Percentiles rank a stretch among this genome's conserved stretches.
Evolutionary conservation across 2,888 invertebrate genomes (phyloP).

Genomic region (Drosophila tripunctata): DNA sequence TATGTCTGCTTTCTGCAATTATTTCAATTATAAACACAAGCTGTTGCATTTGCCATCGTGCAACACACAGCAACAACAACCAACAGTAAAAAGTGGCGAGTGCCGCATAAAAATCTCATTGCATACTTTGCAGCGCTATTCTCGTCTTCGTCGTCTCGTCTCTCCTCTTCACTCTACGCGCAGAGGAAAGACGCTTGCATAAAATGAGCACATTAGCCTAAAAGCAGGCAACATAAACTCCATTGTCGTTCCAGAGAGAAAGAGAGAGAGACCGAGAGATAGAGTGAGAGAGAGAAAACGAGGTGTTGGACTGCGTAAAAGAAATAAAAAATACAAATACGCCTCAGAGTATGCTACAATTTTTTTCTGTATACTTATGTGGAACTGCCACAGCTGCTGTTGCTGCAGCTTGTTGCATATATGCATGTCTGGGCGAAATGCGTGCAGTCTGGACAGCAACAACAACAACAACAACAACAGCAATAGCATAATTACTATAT

Average conservation of each 20-base stretch:
- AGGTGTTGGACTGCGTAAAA: slow-evolving; percentile 50
- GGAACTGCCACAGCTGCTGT: slow-evolving; percentile 28
- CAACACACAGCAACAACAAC: slow-evolving; percentile 29
- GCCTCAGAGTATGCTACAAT: slow-evolving; percentile 35
- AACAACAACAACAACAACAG: slow-evolving; percentile 24
- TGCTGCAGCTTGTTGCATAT: slow-evolving; percentile 60
- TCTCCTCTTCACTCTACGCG: neutral
- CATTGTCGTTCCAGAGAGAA: neutral
- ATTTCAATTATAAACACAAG: slow-evolving; percentile 76
- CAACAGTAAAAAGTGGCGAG: slow-evolving; percentile 54
- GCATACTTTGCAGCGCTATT: slow-evolving; percentile 39
- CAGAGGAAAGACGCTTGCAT: slow-evolving; percentile 37
- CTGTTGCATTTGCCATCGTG: slow-evolving; percentile 65
- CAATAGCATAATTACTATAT: slow-evolving; percentile 59
- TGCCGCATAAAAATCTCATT: slow-evolving; percentile 58
- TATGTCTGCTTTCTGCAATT: slow-evolving; percentile 71
- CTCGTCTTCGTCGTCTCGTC: neutral
- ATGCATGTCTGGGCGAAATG: slow-evolving; percentile 59
- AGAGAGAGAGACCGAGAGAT: neutral
- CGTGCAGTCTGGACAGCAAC: slow-evolving; percentile 58
- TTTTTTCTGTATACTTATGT: slow-evolving; percentile 41
- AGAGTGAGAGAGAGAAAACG: slow-evolving; percentile 2
- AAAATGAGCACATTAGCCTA: slow-evolving; percentile 72
- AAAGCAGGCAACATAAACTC: slow-evolving; percentile 59
- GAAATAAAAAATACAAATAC: slow-evolving; percentile 45